phyloP scores from a whole-genome alignment of 2,888 invertebrate species.

The Osedax fenrisi region DNA sequence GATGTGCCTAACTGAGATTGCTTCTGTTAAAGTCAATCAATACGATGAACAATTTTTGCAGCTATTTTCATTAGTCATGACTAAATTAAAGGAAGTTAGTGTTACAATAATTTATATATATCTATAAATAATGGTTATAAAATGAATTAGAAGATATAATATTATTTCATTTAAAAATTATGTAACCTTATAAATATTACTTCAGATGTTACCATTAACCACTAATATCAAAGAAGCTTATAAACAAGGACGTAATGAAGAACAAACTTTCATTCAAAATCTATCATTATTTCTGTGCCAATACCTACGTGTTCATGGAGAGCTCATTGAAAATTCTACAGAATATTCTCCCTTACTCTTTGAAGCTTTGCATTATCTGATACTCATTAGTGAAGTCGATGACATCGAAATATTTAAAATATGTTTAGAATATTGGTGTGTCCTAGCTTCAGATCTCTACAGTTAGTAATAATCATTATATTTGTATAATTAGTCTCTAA shows the following conservation, averaged over 20 bases:
- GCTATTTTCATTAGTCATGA: constrained; percentile 80
- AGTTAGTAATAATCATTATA: constrained; percentile 54
- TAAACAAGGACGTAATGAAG: constrained; percentile 80
- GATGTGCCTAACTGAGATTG: constrained; percentile 95
- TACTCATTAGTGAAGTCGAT: constrained; percentile 74
- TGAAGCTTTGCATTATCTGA: constrained; percentile 50
- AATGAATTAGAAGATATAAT: no score
- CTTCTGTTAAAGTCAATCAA: constrained; percentile 66
- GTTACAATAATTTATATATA: not conserved
- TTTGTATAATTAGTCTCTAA: no score
- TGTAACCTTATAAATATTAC: not conserved
- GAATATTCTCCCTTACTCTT: constrained; percentile 52
- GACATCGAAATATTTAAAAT: constrained; percentile 99
- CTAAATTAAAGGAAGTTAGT: constrained; percentile 64
- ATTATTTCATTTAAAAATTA: no score
- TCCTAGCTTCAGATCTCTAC: constrained; percentile 79
- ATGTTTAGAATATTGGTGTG: constrained; percentile 96
- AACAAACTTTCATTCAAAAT: constrained; percentile 97
- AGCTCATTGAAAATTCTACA: constrained; percentile 55
- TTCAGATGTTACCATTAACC: constrained; percentile 69
- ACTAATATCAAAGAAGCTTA: constrained; percentile 89
- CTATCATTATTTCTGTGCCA: constrained; percentile 90
- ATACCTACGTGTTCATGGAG: constrained; percentile 87
- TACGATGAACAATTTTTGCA: constrained; percentile 85
- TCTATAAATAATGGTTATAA: no score